Base-by-base conservation (phyloP, 2,888 invertebrate species). In the Amorpha juglandis region DNA sequence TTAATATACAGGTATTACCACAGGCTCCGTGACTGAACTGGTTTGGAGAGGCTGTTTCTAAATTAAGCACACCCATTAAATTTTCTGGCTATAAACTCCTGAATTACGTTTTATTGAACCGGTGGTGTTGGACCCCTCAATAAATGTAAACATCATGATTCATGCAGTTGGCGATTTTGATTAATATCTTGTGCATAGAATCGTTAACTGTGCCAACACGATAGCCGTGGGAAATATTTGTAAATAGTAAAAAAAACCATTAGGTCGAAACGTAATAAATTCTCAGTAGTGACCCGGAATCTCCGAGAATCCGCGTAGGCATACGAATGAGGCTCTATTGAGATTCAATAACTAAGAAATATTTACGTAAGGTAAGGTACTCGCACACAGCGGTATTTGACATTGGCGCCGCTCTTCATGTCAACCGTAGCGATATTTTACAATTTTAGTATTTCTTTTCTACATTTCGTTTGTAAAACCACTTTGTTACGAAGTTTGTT, bases 251-350 rank as follows among this genome's bases (percentile, higher is more conserved):
- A 78, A 78, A 78, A 75, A 73, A 67, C 71, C 74, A 79, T 84
- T 83, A 83, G 83, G 82, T 85, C 73, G 75, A 81, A 84, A 83
- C 83, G 79, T 82, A 78, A 83, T 83, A 78, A 79, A 80, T 88
- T 87, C 89, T 80, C 64, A 72, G 85, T 88, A 90, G 78, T 76
- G 80, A 87, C 78, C 82, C 84, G 87, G 86, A 88, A 87, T 90
- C 87, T 91, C 88, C 67, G 78, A 86, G 90, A 90, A 91, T 85
- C 83, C 82, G 83, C 74, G 74, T 80, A 73, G 73, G 78, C 78
- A 77, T 81, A 80, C 76, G 70, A 80, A 78, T 76, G 72, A 78
- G 73, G 66, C 67, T 69, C 65, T 78, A 75, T 78, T 77, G 77
- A 78, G 77, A 78, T 75, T 75, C 71, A 77, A 77, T 73, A 76